Base-by-base conservation (phyloP, 2,113 vertebrate genomes). In the Sitta europaea region DNA sequence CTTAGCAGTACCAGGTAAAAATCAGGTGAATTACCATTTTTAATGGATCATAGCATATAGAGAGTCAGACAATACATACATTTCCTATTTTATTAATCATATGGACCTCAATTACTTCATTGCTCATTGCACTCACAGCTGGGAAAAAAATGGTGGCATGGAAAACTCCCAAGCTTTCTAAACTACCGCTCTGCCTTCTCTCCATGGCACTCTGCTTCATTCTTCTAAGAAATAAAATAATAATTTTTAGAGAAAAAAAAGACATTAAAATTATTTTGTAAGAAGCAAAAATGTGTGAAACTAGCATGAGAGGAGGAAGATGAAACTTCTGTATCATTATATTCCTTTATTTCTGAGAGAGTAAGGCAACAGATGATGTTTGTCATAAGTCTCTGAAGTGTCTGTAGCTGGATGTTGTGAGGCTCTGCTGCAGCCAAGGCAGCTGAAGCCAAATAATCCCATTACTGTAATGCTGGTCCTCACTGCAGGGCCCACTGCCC, bases 51-150 rank as follows among this genome's bases (percentile, higher is more conserved):
- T 90, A 59, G 33, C 63, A 65, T 5, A 28, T 29, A 87, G 29
- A 45, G 70, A 96, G 55, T 77, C 45, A 91, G n/a, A 91, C 78
- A 23, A 90, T 89, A 77, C 0, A 0, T 12, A 47, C 53, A 92
- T 90, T 88, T 96, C 70, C 48, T 89, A 71, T 95, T 96, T 95
- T 90, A 93, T 94, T 95, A 92, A 95, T 76, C 88, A 72, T 54
- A 90, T 66, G 54, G 55, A 87, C 43, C 57, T 95, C 68, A 86
- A 83, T 97, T 96, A 88, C 92, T 95, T 96, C 45, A 2, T 57
- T 66, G 22, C 18, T 5, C 40, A 40, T 40, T 40, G 40, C 10
- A 40, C 28, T 86, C 35, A 67, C 10, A 95, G 70, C 36, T 93
- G 71, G 50, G n/a, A 55, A 61, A 48, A 77, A 82, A 53, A 66